Evolutionary conservation across 1,140 invertebrate species (phyloP).

Genomic region (Hirudo medicinalis): DNA sequence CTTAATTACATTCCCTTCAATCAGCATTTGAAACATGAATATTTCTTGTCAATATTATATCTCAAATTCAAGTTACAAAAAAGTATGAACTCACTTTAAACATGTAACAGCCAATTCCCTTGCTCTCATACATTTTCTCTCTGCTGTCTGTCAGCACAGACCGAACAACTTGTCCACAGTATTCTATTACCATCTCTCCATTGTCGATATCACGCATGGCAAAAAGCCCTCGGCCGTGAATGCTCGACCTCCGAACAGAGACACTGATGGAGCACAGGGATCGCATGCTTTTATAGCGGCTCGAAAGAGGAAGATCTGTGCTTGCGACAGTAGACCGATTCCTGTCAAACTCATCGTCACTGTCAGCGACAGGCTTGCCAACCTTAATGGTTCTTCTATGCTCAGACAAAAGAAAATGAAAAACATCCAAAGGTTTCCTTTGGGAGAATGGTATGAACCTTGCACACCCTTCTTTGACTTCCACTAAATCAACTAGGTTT

Average conservation of each 20-base stretch:
- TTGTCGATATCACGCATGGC: conserved; percentile 75
- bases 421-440: conserved; percentile 8
- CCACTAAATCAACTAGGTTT: too few species aligned
- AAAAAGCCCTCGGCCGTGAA: conserved; percentile 75
- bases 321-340: too few species aligned
- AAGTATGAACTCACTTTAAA: conserved; percentile 50
- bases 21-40: background rate
- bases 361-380: too few species aligned
- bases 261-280: background rate
- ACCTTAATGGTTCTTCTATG: conserved; percentile 7
- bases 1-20: background rate
- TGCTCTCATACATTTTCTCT: conserved; percentile 70
- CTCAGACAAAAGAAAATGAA: conserved; percentile 12
- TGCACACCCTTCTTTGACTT: conserved; percentile 8
- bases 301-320: background rate
- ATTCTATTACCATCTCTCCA: conserved; percentile 87
- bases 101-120: conserved; percentile 75
- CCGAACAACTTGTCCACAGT: conserved; percentile 70
- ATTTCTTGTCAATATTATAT: background rate
- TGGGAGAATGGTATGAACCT: background rate
- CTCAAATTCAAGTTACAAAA: background rate
- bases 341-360: too few species aligned
- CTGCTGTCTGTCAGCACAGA: conserved; percentile 71
- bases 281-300: background rate
- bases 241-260: conserved; percentile 52